Base-by-base conservation (phyloP, 1,140 invertebrate species). In the Bombus confusus region DNA sequence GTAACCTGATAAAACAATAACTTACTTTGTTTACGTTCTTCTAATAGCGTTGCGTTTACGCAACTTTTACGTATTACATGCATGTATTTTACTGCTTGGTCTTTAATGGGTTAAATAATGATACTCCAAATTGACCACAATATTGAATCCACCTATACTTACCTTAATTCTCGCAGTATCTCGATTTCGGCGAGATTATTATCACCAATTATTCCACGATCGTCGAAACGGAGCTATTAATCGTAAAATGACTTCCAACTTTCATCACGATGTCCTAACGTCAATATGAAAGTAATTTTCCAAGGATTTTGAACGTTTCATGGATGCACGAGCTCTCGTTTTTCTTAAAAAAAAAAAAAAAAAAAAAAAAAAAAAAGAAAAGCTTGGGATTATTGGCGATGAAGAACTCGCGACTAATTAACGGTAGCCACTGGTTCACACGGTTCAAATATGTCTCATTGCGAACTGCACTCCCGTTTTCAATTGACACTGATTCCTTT, bases 391-490 rank as follows among this genome's bases (percentile, higher is more conserved):
- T 31, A 15, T 25, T 18, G 6, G 12, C 8, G 12, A 25, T 8
- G 18, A 25, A n/a, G 69, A 25, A 25, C 39, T 83, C 34, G n/a
- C 43, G 43, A 41, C 47, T 31, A 52, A n/a, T 66, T 41, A 37
- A 78, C 74, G 73, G 18, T 77, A 39, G 25, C 41, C 86, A 62
- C 34, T 39, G 37, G 37, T 84, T 59, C 25, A 73, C 78, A 37
- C 64, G 8, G 47, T 76, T 76, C 62, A 64, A 73, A 39, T 66
- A 69, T 76, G 64, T 69, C 66, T 87, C 79, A 76, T 90, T 71
- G 68, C 81, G 64, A 82, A 43, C 71, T 43, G 12, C 37, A 71
- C 47, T 9, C 41, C 9, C 25, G 12, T 41, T 52, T 43, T 47
- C 80, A 22, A 73, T 31, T 12, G 37, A 80, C n/a, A 68, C 25